phyloP scores from a whole-genome alignment of 2,888 invertebrate genomes.

The Gibbula magus region DNA sequence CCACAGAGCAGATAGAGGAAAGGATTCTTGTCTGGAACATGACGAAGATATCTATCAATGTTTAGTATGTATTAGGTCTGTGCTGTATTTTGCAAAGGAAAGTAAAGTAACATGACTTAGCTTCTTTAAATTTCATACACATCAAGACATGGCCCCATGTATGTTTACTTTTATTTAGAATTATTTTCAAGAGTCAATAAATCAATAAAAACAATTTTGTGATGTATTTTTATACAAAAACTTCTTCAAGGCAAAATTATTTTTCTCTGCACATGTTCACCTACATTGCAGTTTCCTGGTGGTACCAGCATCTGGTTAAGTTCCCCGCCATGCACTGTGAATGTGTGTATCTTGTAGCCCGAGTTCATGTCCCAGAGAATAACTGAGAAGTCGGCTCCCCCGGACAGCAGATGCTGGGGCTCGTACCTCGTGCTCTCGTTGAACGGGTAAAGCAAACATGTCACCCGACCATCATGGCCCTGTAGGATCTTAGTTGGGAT shows the following conservation, averaged over 20 bases:
- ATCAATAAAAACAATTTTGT: too few relatives aligned
- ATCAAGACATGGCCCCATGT: too few relatives aligned
- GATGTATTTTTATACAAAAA: too few relatives aligned
- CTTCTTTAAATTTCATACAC: too few relatives aligned
- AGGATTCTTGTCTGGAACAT: conserved; percentile 87
- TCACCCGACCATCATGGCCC: conserved; percentile 95
- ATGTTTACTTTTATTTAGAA: too few relatives aligned
- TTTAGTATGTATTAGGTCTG: too few relatives aligned
- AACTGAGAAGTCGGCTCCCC: conserved; percentile 98
- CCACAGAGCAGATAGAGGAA: conserved; percentile 96
- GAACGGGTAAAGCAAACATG: conserved; percentile 95
- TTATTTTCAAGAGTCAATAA: too few relatives aligned
- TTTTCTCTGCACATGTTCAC: conserved; percentile 41
- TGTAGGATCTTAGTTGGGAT: conserved; percentile 56
- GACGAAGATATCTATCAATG: too few relatives aligned
- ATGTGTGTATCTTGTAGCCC: conserved; percentile 91
- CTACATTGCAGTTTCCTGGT: conserved; percentile 84
- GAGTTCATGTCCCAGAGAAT: conserved; percentile 96
- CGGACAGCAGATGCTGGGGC: conserved; percentile 84
- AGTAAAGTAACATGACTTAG: too few relatives aligned
- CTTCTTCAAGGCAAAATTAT: neutral
- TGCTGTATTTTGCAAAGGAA: too few relatives aligned
- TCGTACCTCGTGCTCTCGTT: conserved; percentile 84
- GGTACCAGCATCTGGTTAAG: conserved; percentile 95
- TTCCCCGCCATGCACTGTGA: conserved; percentile 98